Evolutionary conservation across 2,888 invertebrate species (phyloP).

Genomic region (Chaetogeoica ovagalla): DNA sequence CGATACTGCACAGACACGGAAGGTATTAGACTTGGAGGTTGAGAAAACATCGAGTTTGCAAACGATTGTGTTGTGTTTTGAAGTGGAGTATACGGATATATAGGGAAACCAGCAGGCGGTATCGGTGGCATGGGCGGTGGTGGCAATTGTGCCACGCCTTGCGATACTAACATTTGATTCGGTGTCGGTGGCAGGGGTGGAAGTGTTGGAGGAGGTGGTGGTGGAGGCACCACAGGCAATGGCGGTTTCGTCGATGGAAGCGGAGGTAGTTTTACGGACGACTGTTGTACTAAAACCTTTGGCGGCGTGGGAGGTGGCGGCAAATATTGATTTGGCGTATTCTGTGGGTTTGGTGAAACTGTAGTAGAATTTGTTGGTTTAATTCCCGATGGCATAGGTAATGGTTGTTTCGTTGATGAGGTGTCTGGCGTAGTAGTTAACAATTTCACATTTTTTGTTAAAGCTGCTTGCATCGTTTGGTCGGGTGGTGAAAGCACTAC

Average conservation of each 20-base stretch:
- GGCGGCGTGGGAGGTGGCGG: constrained; percentile 34
- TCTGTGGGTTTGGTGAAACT: constrained; percentile 8
- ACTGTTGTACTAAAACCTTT: not conserved
- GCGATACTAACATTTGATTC: constrained; percentile 44
- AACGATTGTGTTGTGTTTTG: constrained; percentile 39
- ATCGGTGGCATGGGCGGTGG: constrained; percentile 50
- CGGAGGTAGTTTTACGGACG: constrained; percentile 5
- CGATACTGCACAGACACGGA: constrained; percentile 16
- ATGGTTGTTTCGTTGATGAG: constrained; percentile 3
- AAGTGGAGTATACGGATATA: constrained; percentile 31
- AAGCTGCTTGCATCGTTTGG: constrained; percentile 48
- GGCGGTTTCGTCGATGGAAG: constrained; percentile 45
- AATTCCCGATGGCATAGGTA: constrained; percentile 45
- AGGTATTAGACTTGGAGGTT: constrained; percentile 32
- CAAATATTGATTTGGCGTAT: constrained; percentile 35
- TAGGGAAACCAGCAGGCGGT: constrained; percentile 19
- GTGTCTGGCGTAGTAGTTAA: constrained; percentile 1
- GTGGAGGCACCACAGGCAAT: constrained; percentile 44
- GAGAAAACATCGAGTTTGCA: constrained; percentile 49
- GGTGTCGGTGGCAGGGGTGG: constrained; percentile 50
- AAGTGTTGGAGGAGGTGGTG: constrained; percentile 47
- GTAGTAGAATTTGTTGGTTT: constrained; percentile 16
- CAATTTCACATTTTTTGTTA: constrained; percentile 42
- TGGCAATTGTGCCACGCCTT: constrained; percentile 44
- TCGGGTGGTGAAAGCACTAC: constrained; percentile 46